phyloP scores from a whole-genome alignment of 2,888 invertebrate species.

The Chrysolina haemoptera region DNA sequence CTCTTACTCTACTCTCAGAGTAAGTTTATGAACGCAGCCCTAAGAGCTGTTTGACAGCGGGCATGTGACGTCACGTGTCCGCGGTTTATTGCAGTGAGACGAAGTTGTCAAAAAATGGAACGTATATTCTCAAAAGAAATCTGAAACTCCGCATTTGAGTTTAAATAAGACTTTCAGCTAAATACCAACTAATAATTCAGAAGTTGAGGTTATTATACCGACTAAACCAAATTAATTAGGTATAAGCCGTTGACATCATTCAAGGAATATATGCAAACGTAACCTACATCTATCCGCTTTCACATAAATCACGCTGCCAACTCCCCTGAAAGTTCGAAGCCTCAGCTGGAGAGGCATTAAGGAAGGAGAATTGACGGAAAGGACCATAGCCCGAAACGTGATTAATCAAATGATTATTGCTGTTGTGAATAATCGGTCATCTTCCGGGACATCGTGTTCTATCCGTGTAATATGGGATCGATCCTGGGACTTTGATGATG shows the following conservation, averaged over 20 bases:
- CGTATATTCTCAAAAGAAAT: too few species aligned
- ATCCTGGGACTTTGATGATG: constrained; percentile 35
- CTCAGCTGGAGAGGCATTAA: constrained; percentile 23
- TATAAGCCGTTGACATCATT: not conserved
- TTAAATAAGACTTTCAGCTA: too few species aligned
- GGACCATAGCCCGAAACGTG: constrained; percentile 31
- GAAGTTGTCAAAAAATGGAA: too few species aligned
- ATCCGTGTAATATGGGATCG: constrained; percentile 41
- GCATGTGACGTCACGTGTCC: too few species aligned
- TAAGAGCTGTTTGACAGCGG: too few species aligned
- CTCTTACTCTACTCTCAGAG: too few species aligned
- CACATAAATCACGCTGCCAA: constrained; percentile 8
- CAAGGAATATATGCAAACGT: constrained; percentile 1
- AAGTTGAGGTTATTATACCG: not conserved
- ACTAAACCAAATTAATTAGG: not conserved
- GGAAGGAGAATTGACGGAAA: constrained; percentile 33
- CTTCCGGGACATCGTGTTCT: constrained; percentile 44
- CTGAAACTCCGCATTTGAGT: too few species aligned
- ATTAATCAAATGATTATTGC: constrained; percentile 57
- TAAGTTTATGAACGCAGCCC: too few species aligned
- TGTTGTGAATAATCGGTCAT: constrained; percentile 56
- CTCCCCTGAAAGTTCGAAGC: constrained; percentile 4
- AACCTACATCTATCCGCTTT: constrained; percentile 8
- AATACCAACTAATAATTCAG: too few species aligned
- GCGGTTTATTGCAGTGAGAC: too few species aligned